These are phyloP conservation scores for Scotopteryx bipunctaria DNA, from an alignment of 2,888 invertebrate genomes.

Conservation along the genomic window DNA sequence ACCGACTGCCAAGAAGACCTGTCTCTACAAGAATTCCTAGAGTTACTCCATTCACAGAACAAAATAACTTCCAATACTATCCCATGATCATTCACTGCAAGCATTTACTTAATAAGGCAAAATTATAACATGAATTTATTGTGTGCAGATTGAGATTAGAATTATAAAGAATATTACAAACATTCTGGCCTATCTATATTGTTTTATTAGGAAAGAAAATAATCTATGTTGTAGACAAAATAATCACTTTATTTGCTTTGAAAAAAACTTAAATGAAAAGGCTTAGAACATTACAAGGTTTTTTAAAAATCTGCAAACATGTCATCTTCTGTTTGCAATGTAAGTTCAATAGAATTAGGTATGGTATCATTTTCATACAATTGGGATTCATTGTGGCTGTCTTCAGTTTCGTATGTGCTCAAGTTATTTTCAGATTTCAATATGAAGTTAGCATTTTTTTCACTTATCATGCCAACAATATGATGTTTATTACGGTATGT, in stretches of 20 bases:
- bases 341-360: conserved; percentile 62
- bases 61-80: conserved; percentile 68
- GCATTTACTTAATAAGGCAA: conserved; percentile 50
- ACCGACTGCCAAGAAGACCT: conserved; percentile 80
- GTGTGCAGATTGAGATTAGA: conserved; percentile 69
- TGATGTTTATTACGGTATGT: conserved; percentile 54
- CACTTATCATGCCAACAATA: conserved; percentile 53
- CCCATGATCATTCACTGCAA: conserved; percentile 54
- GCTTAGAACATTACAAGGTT: background rate
- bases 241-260: conserved; percentile 3
- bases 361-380: conserved; percentile 73
- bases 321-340: conserved; percentile 65
- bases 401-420: conserved; percentile 58
- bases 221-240: background rate
- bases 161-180: conserved; percentile 54
- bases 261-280: background rate
- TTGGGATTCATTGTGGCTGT: conserved; percentile 66
- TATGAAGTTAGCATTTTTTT: conserved; percentile 63
- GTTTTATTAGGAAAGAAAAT: conserved; percentile 30
- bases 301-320: conserved; percentile 74
- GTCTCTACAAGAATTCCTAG: conserved; percentile 77
- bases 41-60: conserved; percentile 76
- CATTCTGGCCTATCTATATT: conserved; percentile 45
- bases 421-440: conserved; percentile 62
- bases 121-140: conserved; percentile 68